Evolutionary conservation across 2,888 invertebrate species (phyloP).

Genomic region (Trilocha varians): DNA sequence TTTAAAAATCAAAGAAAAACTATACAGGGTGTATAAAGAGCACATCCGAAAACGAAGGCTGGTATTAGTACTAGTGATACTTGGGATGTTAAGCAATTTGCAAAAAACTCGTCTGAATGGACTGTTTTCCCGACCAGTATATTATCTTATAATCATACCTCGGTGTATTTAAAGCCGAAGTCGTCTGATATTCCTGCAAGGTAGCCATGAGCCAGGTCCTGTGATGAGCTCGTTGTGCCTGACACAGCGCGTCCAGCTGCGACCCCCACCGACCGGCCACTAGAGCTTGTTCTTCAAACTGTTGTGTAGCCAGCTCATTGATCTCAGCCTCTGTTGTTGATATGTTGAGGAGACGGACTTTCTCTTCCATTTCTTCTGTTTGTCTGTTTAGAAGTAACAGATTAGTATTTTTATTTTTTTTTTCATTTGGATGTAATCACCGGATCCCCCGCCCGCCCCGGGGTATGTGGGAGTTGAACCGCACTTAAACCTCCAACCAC

Average conservation of each 20-base stretch:
- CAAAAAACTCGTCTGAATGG: too few relatives aligned
- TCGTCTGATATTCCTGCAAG: slow-evolving; percentile 63
- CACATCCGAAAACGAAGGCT: too few relatives aligned
- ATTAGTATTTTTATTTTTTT: neutral
- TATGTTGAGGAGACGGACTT: slow-evolving; percentile 83
- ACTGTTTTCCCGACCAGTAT: neutral
- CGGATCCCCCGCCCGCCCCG: too few relatives aligned
- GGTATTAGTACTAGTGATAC: too few relatives aligned
- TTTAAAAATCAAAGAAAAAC: too few relatives aligned
- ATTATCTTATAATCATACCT: slow-evolving; percentile 41
- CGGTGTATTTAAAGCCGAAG: slow-evolving; percentile 71
- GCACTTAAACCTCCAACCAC: too few relatives aligned
- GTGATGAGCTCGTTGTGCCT: slow-evolving; percentile 89
- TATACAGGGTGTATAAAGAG: too few relatives aligned
- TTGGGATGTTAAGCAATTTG: too few relatives aligned
- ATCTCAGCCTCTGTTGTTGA: slow-evolving; percentile 88
- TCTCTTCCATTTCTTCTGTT: slow-evolving; percentile 90
- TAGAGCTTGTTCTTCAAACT: slow-evolving; percentile 87
- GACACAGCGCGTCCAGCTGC: slow-evolving; percentile 86
- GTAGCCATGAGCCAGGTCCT: slow-evolving; percentile 91
- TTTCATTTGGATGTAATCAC: too few relatives aligned
- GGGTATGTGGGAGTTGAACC: too few relatives aligned
- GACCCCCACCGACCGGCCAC: slow-evolving; percentile 90
- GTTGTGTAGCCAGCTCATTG: slow-evolving; percentile 85
- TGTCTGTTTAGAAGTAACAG: slow-evolving; percentile 70